phyloP scores from a whole-genome alignment of 2,113 vertebrate genomes.

The Pelmatolapia mariae region DNA sequence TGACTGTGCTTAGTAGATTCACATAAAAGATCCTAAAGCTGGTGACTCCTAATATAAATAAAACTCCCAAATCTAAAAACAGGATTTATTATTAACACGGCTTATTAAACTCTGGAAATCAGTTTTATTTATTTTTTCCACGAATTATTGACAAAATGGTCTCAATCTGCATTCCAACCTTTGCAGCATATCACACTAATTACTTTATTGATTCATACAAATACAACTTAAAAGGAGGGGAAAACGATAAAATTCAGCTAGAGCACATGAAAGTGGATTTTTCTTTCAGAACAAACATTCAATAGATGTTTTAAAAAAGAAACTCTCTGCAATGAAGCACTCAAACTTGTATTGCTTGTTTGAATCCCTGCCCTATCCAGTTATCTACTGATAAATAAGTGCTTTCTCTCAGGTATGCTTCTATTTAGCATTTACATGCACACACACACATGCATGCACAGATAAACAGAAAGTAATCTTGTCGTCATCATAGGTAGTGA shows the following conservation, averaged over 20 bases:
- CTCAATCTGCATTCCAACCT: background rate
- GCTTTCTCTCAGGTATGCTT: background rate
- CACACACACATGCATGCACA: background rate
- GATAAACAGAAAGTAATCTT: background rate
- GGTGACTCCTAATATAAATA: background rate
- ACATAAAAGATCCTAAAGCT: background rate
- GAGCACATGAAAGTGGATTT: background rate
- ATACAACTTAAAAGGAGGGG: background rate
- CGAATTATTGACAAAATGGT: background rate
- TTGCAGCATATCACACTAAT: background rate
- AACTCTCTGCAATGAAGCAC: background rate
- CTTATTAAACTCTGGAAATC: background rate
- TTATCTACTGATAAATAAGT: background rate
- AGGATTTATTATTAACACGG: background rate
- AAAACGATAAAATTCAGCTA: background rate
- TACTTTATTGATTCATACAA: background rate
- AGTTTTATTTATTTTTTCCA: background rate
- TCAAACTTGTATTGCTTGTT: constrained; percentile 6
- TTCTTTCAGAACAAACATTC: background rate
- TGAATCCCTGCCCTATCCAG: background rate
- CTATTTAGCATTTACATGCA: background rate
- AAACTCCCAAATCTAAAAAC: background rate
- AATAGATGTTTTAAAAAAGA: background rate
- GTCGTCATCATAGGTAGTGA: background rate
- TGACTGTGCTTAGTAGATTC: background rate